phyloP scores from a whole-genome alignment of 2,797 vertebrate species.

The Eulemur mongoz region DNA sequence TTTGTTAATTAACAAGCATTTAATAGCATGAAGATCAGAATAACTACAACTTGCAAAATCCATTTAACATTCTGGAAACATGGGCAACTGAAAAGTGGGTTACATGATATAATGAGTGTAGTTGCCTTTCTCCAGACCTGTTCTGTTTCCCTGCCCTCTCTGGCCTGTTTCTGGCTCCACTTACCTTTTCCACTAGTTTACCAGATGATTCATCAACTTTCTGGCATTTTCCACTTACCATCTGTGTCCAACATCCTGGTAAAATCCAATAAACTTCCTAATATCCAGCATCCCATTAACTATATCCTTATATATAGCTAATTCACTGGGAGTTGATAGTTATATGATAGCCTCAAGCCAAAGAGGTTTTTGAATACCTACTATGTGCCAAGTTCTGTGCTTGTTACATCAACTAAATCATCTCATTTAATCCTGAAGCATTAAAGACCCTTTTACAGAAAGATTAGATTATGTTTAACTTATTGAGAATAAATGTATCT shows the following conservation, averaged over 20 bases:
- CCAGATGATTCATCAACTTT: conserved; percentile 69
- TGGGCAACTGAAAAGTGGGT: conserved; percentile 19
- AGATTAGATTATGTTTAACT: conserved; percentile 32
- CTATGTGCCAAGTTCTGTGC: conserved; percentile 8
- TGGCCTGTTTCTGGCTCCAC: conserved; percentile 57
- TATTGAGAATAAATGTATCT: conserved; percentile 50
- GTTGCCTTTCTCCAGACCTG: conserved; percentile 2
- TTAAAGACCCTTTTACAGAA: conserved; percentile 40
- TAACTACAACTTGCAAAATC: conserved; percentile 53
- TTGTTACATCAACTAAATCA: conserved; percentile 8
- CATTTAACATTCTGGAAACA: conserved; percentile 45
- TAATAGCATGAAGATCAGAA: conserved; percentile 58
- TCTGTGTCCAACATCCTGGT: conserved; percentile 56
- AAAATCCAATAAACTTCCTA: conserved; percentile 69
- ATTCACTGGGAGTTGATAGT: neutral
- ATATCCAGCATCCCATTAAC: conserved; percentile 23
- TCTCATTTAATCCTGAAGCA: conserved; percentile 32
- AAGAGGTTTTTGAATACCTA: neutral
- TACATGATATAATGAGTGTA: conserved; percentile 3
- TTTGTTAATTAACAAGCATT: conserved; percentile 66
- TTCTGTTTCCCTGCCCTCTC: conserved; percentile 33
- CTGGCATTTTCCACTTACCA: conserved; percentile 58
- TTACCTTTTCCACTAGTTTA: conserved; percentile 64
- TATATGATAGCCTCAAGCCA: neutral
- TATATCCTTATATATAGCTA: neutral